A percentile compares a stretch with the other conserved stretches of the same genome.
Conservation (phyloP, 2,888 invertebrate genomes). For the Lasioglossum morio region DNA sequence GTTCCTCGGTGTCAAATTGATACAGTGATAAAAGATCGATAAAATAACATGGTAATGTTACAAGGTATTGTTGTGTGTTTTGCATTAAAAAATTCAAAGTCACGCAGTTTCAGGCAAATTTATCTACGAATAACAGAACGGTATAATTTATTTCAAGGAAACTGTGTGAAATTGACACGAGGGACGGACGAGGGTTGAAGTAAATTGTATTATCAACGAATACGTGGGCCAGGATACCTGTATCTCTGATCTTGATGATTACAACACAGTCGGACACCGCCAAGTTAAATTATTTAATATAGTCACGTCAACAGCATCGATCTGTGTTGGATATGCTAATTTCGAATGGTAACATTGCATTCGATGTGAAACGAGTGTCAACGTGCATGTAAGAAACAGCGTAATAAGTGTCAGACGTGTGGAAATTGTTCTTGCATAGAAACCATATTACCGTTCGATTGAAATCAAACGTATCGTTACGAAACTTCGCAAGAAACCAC, state of each 20-base stretch:
- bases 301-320: not conserved
- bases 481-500: slow-evolving; percentile 40
- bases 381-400: slow-evolving; percentile 17
- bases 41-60: too few relatives aligned
- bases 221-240: not conserved
- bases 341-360: not conserved
- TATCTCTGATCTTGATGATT: not conserved
- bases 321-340: not conserved
- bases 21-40: too few relatives aligned
- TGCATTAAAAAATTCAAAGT: too few relatives aligned
- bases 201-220: not conserved
- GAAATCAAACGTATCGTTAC: slow-evolving; percentile 50
- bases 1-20: too few relatives aligned
- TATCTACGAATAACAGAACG: too few relatives aligned
- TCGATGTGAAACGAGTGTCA: slow-evolving; percentile 10
- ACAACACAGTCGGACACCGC: not conserved
- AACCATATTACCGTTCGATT: slow-evolving; percentile 33
- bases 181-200: too few relatives aligned
- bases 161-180: too few relatives aligned
- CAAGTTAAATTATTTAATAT: not conserved
- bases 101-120: too few relatives aligned
- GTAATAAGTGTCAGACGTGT: slow-evolving; percentile 39
- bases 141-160: too few relatives aligned
- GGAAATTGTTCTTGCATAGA: slow-evolving; percentile 29
- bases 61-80: too few relatives aligned